Conservation (phyloP, 2,888 invertebrate species). For the Prosapia bicincta region DNA sequence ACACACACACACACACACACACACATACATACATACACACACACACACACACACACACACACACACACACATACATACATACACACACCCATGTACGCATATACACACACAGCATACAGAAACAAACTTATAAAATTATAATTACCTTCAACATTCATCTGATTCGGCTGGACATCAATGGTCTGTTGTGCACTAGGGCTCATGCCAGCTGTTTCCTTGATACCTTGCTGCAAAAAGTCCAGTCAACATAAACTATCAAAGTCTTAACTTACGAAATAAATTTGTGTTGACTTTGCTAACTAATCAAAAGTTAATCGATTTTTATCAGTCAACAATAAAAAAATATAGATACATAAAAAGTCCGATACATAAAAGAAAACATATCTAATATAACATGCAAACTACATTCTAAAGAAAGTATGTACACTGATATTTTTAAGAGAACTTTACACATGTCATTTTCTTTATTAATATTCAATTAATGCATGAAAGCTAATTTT, state of each 20-base stretch:
- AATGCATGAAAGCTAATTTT: too few species aligned
- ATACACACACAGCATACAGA: neutral
- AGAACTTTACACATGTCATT: too few species aligned
- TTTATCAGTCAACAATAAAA: neutral
- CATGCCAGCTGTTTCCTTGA: neutral
- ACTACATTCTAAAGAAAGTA: too few species aligned
- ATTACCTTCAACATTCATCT: neutral
- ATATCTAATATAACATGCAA: neutral
- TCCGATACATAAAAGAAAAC: too few species aligned
- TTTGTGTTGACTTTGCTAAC: neutral
- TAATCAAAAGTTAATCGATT: too few species aligned
- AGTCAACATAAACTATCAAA: too few species aligned
- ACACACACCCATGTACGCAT: neutral
- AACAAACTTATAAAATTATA: too few species aligned
- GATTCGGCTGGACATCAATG: neutral
- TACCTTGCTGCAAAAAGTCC: neutral
- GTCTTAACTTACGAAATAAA: neutral
- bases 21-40: neutral
- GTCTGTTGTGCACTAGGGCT: neutral
- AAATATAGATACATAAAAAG: neutral
- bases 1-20: constrained; percentile 5
- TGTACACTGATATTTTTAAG: too few species aligned
- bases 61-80: neutral
- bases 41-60: constrained; percentile 5
- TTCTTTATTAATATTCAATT: too few species aligned